Base-by-base conservation (phyloP, 2,113 vertebrate species). In the Vulpes ferrilata region DNA sequence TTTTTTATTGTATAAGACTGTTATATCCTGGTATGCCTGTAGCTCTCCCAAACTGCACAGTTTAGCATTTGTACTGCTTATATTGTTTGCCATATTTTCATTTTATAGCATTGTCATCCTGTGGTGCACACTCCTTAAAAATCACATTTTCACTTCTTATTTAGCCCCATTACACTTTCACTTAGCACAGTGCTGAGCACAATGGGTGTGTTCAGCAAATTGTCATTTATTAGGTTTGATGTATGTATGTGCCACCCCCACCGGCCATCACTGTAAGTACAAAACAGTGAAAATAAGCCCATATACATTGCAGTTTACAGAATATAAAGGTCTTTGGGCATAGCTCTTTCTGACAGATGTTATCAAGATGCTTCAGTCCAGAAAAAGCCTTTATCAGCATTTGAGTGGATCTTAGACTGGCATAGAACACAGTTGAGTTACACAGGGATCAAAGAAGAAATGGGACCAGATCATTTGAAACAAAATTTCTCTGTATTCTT, bases 21-120 rank as follows among this genome's bases (percentile, higher is more conserved):
- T 81, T 65, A 22, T 11, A 90, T 35, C 30, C 43, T 76, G 3
- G 17, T 35, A n/a, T 57, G 38, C 53, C 57, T 64, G 4, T 81
- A 65, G 83, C 35, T 94, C 59, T 92, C 30, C 4, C 35, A 32
- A 92, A 95, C 1, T 51, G 43, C 64, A 90, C 53, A 79, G 32
- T 67, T 93, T 80, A 90, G 13, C 74, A 71, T 96, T 90, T 93
- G 88, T 81, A 90, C 43, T 88, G 30, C 53, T 96, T 82, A 73
- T 86, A 78, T 32, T 85, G 32, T 62, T 64, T 60, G 30, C 57
- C 69, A 60, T 90, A 84, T 96, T 96, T 97, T 87, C 62, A 74
- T 10, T 96, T 53, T 84, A 90, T 38, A 87, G 53, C 43, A 84
- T 11, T 84, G 38, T 92, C 38, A 88, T 59, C 16, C 25, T 3